phyloP scores from a whole-genome alignment of 35 echinoderm and acorn worm species.

The Eucidaris tribuloides region DNA sequence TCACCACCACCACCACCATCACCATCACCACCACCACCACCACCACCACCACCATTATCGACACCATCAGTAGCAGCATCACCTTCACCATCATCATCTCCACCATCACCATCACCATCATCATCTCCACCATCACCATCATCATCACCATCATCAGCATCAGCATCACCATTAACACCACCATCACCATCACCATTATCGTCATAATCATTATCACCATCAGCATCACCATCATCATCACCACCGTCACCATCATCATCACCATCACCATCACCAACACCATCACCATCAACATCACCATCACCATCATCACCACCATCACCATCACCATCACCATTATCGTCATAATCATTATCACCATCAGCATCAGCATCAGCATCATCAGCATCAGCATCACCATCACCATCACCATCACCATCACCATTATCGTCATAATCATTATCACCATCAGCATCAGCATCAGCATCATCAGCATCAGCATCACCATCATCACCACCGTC shows the following conservation, averaged over 20 bases:
- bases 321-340: conserved; percentile 5
- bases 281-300: background rate
- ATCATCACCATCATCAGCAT: background rate
- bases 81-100: background rate
- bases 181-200: background rate
- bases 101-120: background rate
- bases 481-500: background rate
- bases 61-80: background rate
- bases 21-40: background rate
- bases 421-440: background rate
- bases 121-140: background rate
- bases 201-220: background rate
- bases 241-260: background rate
- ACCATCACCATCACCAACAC: background rate
- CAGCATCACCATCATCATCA: background rate
- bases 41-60: background rate
- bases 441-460: background rate
- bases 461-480: background rate
- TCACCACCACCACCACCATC: background rate
- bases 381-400: background rate
- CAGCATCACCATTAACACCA: background rate
- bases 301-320: background rate
- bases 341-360: background rate
- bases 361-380: background rate
- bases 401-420: background rate